phyloP scores from a whole-genome alignment of 2,888 invertebrate species.

The Octonoba sinensis region DNA sequence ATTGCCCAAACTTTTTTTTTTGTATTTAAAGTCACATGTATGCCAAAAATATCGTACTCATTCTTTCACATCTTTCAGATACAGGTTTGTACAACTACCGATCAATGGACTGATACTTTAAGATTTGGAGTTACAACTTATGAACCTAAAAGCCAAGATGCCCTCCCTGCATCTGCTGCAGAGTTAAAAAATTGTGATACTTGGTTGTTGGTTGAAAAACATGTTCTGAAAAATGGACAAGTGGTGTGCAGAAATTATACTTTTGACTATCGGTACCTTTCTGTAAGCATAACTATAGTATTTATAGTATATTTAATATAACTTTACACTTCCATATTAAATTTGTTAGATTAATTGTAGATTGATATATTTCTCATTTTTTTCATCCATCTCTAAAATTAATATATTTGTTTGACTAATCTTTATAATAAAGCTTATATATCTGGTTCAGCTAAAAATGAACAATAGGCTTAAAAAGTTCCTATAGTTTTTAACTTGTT shows the following conservation, averaged over 20 bases:
- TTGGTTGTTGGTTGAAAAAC: constrained; percentile 75
- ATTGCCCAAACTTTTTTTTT: too few species aligned
- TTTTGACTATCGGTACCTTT: constrained; percentile 84
- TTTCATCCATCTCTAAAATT: constrained; percentile 5
- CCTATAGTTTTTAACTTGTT: too few species aligned
- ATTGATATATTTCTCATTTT: not conserved
- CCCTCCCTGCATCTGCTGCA: constrained; percentile 69
- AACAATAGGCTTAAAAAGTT: too few species aligned
- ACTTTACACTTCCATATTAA: not conserved
- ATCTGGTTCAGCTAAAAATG: not conserved
- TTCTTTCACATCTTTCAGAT: constrained; percentile 68
- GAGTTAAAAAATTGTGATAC: constrained; percentile 69
- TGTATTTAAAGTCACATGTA: too few species aligned
- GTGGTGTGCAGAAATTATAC: constrained; percentile 80
- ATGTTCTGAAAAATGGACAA: constrained; percentile 79
- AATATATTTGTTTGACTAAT: too few species aligned
- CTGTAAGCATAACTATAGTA: constrained; percentile 70
- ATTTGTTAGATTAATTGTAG: too few species aligned
- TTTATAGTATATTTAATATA: not conserved
- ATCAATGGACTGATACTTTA: constrained; percentile 80
- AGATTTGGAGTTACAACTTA: constrained; percentile 81
- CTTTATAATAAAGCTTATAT: not conserved
- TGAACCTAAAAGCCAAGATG: constrained; percentile 41
- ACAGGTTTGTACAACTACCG: constrained; percentile 77
- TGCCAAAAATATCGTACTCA: too few species aligned